Evolutionary conservation across 2,888 invertebrate genomes (phyloP).

Genomic region (Chrysotoxum bicinctum): DNA sequence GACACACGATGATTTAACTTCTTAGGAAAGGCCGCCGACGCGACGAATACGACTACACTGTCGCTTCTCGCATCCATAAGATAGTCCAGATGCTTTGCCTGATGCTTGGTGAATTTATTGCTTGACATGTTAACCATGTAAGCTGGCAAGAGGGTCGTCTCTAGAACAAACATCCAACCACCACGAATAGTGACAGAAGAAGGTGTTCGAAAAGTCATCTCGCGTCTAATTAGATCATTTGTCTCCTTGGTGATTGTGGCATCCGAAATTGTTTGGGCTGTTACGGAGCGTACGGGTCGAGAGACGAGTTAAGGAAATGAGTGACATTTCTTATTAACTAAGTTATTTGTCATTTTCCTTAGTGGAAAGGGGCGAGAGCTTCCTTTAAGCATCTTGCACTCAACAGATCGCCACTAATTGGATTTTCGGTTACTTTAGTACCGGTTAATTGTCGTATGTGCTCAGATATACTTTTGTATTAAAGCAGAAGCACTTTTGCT

Average conservation of each 20-base stretch:
- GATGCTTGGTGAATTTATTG: conserved; percentile 62
- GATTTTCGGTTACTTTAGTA: conserved; percentile 70
- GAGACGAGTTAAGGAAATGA: conserved; percentile 45
- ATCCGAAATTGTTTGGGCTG: neutral
- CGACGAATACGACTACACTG: neutral
- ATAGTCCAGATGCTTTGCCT: conserved; percentile 57
- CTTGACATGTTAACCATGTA: conserved; percentile 68
- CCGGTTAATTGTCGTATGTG: conserved; percentile 61
- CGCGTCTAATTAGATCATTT: conserved; percentile 72
- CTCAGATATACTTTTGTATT: conserved; percentile 41
- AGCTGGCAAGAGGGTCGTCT: conserved; percentile 28
- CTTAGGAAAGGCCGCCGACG: conserved; percentile 55
- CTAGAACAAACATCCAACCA: conserved; percentile 11
- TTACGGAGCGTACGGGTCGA: conserved; percentile 2
- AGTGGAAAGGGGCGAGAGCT: conserved; percentile 31
- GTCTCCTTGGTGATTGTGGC: conserved; percentile 42
- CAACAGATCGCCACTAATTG: conserved; percentile 68
- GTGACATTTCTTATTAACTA: conserved; percentile 70
- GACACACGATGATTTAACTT: conserved; percentile 51
- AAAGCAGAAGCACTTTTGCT: conserved; percentile 35
- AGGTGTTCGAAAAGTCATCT: conserved; percentile 71
- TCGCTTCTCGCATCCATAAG: neutral
- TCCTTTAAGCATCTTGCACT: conserved; percentile 36
- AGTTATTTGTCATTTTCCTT: conserved; percentile 57
- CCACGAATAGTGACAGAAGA: conserved; percentile 50